Base-by-base conservation (phyloP, 2,888 invertebrate species). In the Spodoptera picta region DNA sequence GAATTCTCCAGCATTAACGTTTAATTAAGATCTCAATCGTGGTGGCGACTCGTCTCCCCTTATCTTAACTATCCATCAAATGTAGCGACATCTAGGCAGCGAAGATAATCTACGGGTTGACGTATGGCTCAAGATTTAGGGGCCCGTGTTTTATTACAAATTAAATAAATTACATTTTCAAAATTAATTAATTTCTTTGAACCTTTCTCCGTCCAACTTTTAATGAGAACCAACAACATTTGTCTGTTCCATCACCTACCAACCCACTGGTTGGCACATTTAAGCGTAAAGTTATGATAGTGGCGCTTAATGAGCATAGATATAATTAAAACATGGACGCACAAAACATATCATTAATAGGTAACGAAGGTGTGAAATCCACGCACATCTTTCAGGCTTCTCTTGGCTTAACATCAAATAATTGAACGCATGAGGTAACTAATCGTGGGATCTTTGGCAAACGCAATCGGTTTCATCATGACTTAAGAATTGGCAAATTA, bases 51-150 rank as follows among this genome's bases (percentile, higher is more conserved):
- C 69, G 69, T 76, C 77, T 74, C 59, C 68, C 66, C 60, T 80
- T 74, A 86, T 86, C 84, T 83, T 64, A 79, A 81, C 79, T 76
- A 80, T 81, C 69, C 68, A 83, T 84, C 83, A 76, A 70, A 78
- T 72, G 67, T 81, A 67, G 69, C 68, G 68, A 75, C 73, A 65
- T 65, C 73, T 66, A 67, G 68, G 79, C 72, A 52, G 71, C 44
- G 41, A 45, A 75, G 72, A 72, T 76, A 63, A 78, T 68, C 68
- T 65, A 24, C 14, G 47, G 41, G 64, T 23, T 43, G 58, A 51
- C 53, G 62, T 64, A 51, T 51, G 19, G 45, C 43, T 46, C 36
- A 41, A 46, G 19, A 56, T 43, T 58, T 56, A 68, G 73, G 68
- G 77, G 63, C 58, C 68, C 9, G 58, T 62, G 19, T 45, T 58